Evolutionary conservation across 2,113 vertebrate species (phyloP).

Genomic region (Nothoprocta pentlandii): DNA sequence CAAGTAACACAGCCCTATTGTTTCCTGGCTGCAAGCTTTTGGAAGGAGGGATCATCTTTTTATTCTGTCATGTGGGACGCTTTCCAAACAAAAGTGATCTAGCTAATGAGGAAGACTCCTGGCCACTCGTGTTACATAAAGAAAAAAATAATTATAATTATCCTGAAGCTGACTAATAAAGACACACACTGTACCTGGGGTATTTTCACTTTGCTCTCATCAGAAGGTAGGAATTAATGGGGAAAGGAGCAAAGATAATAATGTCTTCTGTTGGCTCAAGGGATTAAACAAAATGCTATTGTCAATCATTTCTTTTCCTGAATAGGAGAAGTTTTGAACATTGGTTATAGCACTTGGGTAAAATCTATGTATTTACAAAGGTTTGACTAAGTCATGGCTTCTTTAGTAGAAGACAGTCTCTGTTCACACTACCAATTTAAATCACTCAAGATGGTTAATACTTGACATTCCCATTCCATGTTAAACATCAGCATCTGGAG

Average conservation of each 20-base stretch:
- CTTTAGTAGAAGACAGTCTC: not conserved
- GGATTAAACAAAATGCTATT: not conserved
- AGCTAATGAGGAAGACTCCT: not conserved
- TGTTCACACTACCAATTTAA: not conserved
- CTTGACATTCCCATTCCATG: not conserved
- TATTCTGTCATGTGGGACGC: not conserved
- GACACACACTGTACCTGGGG: not conserved
- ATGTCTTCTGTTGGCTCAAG: not conserved
- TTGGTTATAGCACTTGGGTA: not conserved
- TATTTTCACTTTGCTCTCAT: not conserved
- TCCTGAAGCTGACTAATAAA: not conserved
- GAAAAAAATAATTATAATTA: not conserved
- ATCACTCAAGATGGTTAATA: not conserved
- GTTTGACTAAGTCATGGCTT: not conserved
- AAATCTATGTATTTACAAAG: conserved; percentile 1
- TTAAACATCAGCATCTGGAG: not conserved
- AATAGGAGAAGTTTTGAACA: not conserved
- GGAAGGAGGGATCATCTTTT: not conserved
- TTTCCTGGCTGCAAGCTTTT: not conserved
- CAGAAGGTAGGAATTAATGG: not conserved
- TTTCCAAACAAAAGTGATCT: not conserved
- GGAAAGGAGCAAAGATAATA: not conserved
- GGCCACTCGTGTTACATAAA: not conserved
- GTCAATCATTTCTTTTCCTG: not conserved
- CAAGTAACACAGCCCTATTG: not conserved